Evolutionary conservation across 2,113 vertebrate species (phyloP).

Genomic region (Coregonus clupeaformis): DNA sequence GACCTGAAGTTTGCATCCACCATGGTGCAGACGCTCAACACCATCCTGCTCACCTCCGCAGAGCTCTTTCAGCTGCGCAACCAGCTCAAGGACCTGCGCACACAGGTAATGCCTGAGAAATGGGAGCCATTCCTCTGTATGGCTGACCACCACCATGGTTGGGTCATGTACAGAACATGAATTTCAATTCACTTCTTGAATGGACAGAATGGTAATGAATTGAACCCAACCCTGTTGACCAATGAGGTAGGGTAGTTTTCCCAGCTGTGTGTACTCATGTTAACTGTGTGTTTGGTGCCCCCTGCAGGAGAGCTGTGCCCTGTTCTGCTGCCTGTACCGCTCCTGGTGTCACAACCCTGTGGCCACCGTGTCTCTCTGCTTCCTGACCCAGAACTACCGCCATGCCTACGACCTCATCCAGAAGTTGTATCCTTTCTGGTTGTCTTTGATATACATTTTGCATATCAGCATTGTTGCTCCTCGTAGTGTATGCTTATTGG

Average conservation of each 20-base stretch:
- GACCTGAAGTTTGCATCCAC: conserved; percentile 96
- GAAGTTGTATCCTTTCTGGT: conserved; percentile 89
- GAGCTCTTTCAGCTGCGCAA: conserved; percentile 97
- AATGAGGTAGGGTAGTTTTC: too few species aligned
- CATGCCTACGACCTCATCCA: conserved; percentile 97
- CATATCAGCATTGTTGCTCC: too few species aligned
- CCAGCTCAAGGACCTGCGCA: conserved; percentile 93
- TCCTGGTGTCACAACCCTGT: conserved; percentile 99
- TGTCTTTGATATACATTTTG: too few species aligned
- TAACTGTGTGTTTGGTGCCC: conserved; percentile 9
- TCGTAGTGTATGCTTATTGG: too few species aligned
- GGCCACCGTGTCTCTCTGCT: conserved; percentile 95
- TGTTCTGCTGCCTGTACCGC: conserved; percentile 97
- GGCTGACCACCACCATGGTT: not conserved
- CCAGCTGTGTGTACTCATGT: too few species aligned
- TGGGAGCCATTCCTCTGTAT: too few species aligned
- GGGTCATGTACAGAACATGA: not conserved
- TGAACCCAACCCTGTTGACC: too few species aligned
- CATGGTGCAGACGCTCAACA: conserved; percentile 98
- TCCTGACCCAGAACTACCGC: conserved; percentile 97
- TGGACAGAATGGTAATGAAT: not conserved
- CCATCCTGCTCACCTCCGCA: conserved; percentile 93
- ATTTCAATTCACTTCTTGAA: not conserved
- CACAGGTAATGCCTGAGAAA: conserved; percentile 66
- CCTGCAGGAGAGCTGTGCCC: conserved; percentile 86